These are phyloP conservation scores for Anagrus nilaparvatae DNA, from an alignment of 1,140 invertebrate genomes.

Conservation along the genomic window DNA sequence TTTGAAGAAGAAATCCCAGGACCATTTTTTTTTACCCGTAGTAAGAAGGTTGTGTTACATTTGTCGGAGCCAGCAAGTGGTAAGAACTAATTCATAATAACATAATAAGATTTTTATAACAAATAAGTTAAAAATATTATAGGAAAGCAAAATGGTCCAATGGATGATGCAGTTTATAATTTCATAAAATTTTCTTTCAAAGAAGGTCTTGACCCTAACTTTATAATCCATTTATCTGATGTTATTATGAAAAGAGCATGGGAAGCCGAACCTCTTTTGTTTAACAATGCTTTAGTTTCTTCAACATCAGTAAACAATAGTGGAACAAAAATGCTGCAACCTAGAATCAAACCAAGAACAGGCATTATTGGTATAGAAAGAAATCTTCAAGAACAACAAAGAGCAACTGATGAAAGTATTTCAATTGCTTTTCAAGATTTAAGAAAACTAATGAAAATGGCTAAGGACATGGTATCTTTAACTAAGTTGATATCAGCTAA, in stretches of 20 bases:
- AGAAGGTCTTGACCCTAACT: conserved; percentile 66
- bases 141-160: conserved; percentile 65
- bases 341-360: conserved; percentile 59
- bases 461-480: conserved; percentile 92
- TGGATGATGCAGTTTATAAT: conserved; percentile 56
- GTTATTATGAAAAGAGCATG: conserved; percentile 52
- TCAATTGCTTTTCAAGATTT: conserved; percentile 91
- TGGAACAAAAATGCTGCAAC: conserved; percentile 19
- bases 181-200: conserved; percentile 83
- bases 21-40: conserved; percentile 63
- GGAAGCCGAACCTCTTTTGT: conserved; percentile 36
- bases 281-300: background rate
- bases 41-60: conserved; percentile 74
- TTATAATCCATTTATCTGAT: conserved; percentile 53
- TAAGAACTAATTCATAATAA: conserved; percentile 25
- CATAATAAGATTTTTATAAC: background rate
- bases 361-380: conserved; percentile 95
- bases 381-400: conserved; percentile 79
- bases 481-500: conserved; percentile 88
- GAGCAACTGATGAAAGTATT: conserved; percentile 85
- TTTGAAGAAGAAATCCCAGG: conserved; percentile 67
- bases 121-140: conserved; percentile 22
- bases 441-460: conserved; percentile 87
- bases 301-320: background rate
- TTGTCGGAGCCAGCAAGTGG: conserved; percentile 54